Conservation (phyloP, 1,140 invertebrate genomes). For the Drosophila orena region DNA sequence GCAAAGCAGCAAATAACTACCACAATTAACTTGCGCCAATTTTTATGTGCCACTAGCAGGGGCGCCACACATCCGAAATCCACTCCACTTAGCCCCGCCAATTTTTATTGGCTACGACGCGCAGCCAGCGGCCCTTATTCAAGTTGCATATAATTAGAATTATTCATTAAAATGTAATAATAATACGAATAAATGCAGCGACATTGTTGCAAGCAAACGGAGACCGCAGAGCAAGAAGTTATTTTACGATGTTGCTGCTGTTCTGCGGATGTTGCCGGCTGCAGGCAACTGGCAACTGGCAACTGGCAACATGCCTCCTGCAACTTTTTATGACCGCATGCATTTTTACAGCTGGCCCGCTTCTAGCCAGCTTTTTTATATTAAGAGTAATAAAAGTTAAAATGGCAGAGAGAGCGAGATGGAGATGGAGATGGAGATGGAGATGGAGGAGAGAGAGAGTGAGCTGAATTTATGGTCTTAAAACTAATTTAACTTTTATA, state of each 20-base stretch:
- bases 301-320: slow-evolving; percentile 66
- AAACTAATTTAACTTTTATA: slow-evolving; percentile 84
- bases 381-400: slow-evolving; percentile 84
- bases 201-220: slow-evolving; percentile 63
- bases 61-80: slow-evolving; percentile 51
- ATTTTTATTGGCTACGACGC: slow-evolving; percentile 29
- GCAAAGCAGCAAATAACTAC: slow-evolving; percentile 77
- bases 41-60: slow-evolving; percentile 58
- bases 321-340: slow-evolving; percentile 78
- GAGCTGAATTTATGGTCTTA: slow-evolving; percentile 78
- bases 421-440: neutral
- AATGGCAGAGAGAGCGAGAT: slow-evolving; percentile 46
- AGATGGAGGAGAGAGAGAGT: slow-evolving; percentile 20
- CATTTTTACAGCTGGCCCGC: slow-evolving; percentile 75
- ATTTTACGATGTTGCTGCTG: slow-evolving; percentile 74
- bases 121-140: slow-evolving; percentile 51
- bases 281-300: neutral
- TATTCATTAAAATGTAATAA: slow-evolving; percentile 85
- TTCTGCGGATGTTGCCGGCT: slow-evolving; percentile 7
- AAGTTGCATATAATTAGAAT: slow-evolving; percentile 84
- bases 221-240: slow-evolving; percentile 58
- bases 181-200: slow-evolving; percentile 82
- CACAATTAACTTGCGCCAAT: slow-evolving; percentile 80
- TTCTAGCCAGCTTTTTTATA: slow-evolving; percentile 71
- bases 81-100: slow-evolving; percentile 20